Conservation (phyloP, 2,797 vertebrate genomes). For the Pitangus sulphuratus region DNA sequence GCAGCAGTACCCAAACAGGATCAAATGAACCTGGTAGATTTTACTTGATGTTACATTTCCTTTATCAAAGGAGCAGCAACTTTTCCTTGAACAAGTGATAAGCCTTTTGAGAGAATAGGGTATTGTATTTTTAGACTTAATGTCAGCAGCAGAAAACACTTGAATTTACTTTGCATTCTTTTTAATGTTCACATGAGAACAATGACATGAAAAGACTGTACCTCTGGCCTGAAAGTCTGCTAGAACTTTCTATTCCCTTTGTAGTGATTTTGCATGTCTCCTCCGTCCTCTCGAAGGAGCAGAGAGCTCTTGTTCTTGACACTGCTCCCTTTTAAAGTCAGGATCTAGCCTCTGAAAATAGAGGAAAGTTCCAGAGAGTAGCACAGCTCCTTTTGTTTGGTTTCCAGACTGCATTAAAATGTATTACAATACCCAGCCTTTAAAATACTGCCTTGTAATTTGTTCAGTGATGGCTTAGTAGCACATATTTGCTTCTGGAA, state of each 20-base stretch:
- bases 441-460: neutral
- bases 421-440: neutral
- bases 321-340: neutral
- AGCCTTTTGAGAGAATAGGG: neutral
- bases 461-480: neutral
- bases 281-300: neutral
- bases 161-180: constrained; percentile 20
- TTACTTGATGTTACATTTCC: neutral
- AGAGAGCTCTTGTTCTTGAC: neutral
- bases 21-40: neutral
- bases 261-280: neutral
- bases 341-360: neutral
- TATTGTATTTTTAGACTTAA: constrained; percentile 16
- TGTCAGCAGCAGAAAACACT: neutral
- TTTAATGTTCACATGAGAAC: neutral
- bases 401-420: neutral
- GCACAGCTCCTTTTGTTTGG: neutral
- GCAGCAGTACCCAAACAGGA: neutral
- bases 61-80: neutral
- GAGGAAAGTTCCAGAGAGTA: neutral
- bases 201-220: neutral
- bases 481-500: neutral
- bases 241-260: neutral
- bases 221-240: constrained; percentile 1
- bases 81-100: neutral